A percentile compares a stretch with the other conserved stretches of the same genome.
These are phyloP conservation scores for Aspidoscelis tigris DNA, from an alignment of 2,113 vertebrate species.

Conservation along the genomic window DNA sequence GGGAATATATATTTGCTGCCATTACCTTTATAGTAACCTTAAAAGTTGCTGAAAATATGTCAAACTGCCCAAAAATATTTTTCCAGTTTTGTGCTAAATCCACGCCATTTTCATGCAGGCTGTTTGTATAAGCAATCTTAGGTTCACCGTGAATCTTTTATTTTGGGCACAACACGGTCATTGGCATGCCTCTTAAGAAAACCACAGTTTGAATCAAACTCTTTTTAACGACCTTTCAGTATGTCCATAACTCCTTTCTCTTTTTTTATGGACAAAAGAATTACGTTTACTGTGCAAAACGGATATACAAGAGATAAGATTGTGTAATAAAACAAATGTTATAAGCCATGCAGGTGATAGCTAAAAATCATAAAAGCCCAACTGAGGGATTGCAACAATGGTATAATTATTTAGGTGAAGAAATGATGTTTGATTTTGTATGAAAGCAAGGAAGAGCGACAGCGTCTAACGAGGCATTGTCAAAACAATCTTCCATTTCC, in stretches of 20 bases:
- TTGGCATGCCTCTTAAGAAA: conserved; percentile 8
- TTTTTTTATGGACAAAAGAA: too few species aligned
- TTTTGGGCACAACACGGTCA: conserved; percentile 20
- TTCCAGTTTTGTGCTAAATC: background rate
- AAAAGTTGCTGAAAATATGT: conserved; percentile 35
- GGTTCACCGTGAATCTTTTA: background rate
- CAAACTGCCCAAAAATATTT: conserved; percentile 15
- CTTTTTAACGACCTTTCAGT: conserved; percentile 30
- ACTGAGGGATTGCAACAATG: too few species aligned
- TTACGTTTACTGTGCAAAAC: too few species aligned
- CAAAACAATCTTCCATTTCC: too few species aligned
- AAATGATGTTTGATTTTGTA: too few species aligned
- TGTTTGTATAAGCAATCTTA: background rate
- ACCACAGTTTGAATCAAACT: conserved; percentile 26
- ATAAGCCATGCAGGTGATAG: too few species aligned
- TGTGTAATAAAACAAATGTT: too few species aligned
- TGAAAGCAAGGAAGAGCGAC: too few species aligned
- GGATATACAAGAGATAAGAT: too few species aligned
- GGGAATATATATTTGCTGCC: conserved; percentile 41
- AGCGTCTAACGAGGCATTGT: too few species aligned
- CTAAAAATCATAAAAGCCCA: too few species aligned
- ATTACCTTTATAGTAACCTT: conserved; percentile 38
- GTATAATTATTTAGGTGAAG: too few species aligned
- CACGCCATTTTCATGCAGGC: conserved; percentile 27
- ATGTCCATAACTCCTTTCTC: background rate